phyloP scores from a whole-genome alignment of 2,113 vertebrate genomes.

The Aegithalos caudatus region DNA sequence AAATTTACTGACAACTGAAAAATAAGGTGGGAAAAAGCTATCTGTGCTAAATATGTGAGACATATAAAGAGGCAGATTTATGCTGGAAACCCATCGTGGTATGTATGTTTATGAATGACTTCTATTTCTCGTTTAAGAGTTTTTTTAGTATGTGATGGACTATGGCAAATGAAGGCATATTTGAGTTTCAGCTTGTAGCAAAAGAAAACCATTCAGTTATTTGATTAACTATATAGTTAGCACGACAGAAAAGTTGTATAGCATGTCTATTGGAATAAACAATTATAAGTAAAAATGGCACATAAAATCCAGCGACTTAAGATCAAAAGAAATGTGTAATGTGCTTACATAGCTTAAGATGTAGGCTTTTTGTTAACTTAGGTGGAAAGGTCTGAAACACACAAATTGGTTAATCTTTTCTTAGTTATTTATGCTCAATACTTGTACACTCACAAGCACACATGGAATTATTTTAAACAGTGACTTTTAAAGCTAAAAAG shows the following conservation, averaged over 20 bases:
- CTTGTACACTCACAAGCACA: not conserved
- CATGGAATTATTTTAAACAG: not conserved
- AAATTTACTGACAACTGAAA: not conserved
- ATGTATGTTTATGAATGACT: not conserved
- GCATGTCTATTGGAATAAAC: not conserved
- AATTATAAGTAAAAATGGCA: not conserved
- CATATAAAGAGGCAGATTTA: not conserved
- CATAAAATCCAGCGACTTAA: not conserved
- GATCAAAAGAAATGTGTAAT: not conserved
- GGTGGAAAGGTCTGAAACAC: not conserved
- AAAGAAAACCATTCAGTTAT: not conserved
- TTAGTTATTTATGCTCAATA: not conserved
- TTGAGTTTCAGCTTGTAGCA: not conserved
- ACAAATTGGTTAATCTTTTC: not conserved
- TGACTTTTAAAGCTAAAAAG: not conserved
- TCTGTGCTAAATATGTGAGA: not conserved
- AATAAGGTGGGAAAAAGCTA: not conserved
- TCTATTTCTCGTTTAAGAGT: not conserved
- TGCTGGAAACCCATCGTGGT: not conserved
- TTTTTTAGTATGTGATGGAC: not conserved
- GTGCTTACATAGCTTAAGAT: not conserved
- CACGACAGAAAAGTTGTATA: not conserved
- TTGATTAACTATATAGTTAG: not conserved
- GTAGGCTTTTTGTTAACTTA: not conserved
- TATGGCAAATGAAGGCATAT: not conserved